Percentiles rank a stretch among this genome's conserved stretches.
Evolutionary conservation across 2,113 vertebrate species (phyloP).

Genomic region (Todiramphus chloris): DNA sequence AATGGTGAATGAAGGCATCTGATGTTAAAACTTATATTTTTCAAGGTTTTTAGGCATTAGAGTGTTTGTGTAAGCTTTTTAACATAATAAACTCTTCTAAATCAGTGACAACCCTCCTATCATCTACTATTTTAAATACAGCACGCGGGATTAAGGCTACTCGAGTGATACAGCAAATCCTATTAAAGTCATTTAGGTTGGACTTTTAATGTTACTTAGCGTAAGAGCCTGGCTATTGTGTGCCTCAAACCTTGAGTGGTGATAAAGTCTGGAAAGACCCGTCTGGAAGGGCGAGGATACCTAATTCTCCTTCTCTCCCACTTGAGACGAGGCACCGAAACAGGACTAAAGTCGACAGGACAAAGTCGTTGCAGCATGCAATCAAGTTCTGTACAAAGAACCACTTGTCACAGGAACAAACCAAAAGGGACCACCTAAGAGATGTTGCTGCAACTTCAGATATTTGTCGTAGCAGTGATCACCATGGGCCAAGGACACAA

Average conservation of each 20-base stretch:
- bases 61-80: neutral
- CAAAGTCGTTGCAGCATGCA: neutral
- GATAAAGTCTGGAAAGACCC: too few species aligned
- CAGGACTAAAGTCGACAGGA: neutral
- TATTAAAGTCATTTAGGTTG: neutral
- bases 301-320: neutral
- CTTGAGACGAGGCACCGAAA: neutral
- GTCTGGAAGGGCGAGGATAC: neutral
- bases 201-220: neutral
- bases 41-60: neutral
- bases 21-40: neutral
- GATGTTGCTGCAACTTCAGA: neutral
- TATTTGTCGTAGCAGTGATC: neutral
- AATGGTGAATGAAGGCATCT: neutral
- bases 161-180: constrained; percentile 5
- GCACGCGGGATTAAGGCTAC: neutral
- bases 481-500: neutral
- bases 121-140: neutral
- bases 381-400: neutral
- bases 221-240: too few species aligned
- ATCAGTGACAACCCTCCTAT: neutral
- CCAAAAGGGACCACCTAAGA: neutral
- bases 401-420: neutral
- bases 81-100: neutral
- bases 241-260: too few species aligned